Base-by-base conservation (phyloP, 2,113 vertebrate species). In the Neolamprologus longior region DNA sequence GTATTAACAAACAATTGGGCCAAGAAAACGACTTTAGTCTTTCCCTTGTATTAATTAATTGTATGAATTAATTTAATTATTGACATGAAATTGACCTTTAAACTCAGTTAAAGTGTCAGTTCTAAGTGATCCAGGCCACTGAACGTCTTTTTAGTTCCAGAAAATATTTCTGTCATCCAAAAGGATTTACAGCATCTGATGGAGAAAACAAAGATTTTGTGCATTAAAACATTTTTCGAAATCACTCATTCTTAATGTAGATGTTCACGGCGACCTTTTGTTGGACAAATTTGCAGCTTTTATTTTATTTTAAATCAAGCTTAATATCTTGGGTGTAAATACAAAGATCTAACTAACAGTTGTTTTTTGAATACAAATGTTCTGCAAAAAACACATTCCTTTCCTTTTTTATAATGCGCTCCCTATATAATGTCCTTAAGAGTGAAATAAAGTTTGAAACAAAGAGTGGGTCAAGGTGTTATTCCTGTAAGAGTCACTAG, bases 291-390 rank as follows among this genome's bases (percentile, higher is more conserved):
- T 63, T 63, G 15, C 58, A 63, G 28, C 9, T 7, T 63, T 63
- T 63, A 35, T 19, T 35, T 35, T 31, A 31, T 35, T 63, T 63
- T 35, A 35, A 35, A 63, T 63, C 4, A n/a, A 63, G 31, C 58
- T 63, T 0, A 63, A 63, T 1, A 0, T 63, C 17, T 63, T 19
- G 6, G 17, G 58, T 0, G 0, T n/a, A 35, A 63, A 63, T 63
- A 63, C 31, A 63, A 7, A 63, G 6, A 63, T 35, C 6, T 35
- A 63, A 63, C 15, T 19, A 63, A 19, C 9, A 35, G 31, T 7
- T 63, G 58, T n/a, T n/a, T 35, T 63, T 63, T 63, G 9, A 35
- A 63, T 35, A 3, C 6, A 63, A 7, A 35, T 63, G 0, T 63
- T 63, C 17, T 12, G 15, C 17, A 35, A 11, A 63, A 63, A 35